Evolutionary conservation across 2,888 invertebrate species (phyloP), one percentile per base, ranked within the genome.

Genomic region (Busseola fusca): DNA sequence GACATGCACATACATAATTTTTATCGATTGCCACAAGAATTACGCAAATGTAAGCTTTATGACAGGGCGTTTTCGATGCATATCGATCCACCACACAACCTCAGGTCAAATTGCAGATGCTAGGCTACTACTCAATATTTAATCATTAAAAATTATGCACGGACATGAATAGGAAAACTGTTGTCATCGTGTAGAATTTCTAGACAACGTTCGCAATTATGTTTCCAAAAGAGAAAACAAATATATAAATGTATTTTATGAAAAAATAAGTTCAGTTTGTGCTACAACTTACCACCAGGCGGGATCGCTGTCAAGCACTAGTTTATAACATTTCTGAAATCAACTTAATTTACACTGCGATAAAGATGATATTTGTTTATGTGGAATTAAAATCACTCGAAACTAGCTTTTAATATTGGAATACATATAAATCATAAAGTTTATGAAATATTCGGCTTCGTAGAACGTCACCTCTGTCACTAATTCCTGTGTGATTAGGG

Each of bases 101-200:
- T n/a, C n/a, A 12, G 80, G 67, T 64, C 42, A 48, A 58, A 42
- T 27, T 80, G 67, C 75, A 54, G n/a, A n/a, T n/a, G n/a, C n/a
- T n/a, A n/a, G n/a, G 50, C 48, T 9, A 50, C 58, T 37, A 30
- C n/a, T 80, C 16, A 66, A 80, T 76, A 74, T 80, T 62, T 65
- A 63, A 74, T 74, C 34, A 34, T 48, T 40, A 25, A 52, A 54
- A 40, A 56, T 60, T 37, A 78, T 64, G 48, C 50, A 50, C 10
- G 34, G 27, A 58, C 30, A 25, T n/a, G n/a, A n/a, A 6, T 54
- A n/a, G 56, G 27, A 18, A 30, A 52, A 45, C 27, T 62, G 50
- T 12, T 60, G 60, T 62, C 45, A 52, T 27, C 48, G 48, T 37
- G 1, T 9, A 45, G 30, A 3, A 62, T 48, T 45, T 45, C 27